Conservation (phyloP, 2,888 invertebrate species). For the Caenorhabditis imperialis region DNA sequence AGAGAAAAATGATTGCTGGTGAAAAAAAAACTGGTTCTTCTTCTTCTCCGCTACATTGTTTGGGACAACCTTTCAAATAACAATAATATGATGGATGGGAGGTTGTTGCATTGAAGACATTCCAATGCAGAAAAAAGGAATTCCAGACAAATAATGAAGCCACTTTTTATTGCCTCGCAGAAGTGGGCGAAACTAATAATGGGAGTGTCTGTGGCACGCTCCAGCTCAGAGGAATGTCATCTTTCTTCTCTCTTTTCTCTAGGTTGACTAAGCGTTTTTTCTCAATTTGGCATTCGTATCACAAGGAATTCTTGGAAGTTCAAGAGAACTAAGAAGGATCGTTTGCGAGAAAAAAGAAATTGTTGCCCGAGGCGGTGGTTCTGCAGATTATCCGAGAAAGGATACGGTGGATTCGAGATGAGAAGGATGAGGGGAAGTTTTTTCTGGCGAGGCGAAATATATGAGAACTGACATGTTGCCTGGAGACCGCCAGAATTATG, state of each 20-base stretch:
- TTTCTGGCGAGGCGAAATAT: no score
- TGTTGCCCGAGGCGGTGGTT: conserved; percentile 30
- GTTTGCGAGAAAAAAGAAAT: conserved; percentile 2
- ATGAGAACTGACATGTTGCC: no score
- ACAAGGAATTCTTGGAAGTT: conserved; percentile 14
- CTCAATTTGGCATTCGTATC: conserved; percentile 17
- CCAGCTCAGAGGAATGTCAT: conserved; percentile 5
- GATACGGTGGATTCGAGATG: conserved; percentile 7
- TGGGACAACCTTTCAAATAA: background rate
- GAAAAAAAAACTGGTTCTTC: conserved; percentile 16
- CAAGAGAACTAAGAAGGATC: background rate
- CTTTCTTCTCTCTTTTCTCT: conserved; percentile 7
- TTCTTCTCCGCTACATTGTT: conserved; percentile 11
- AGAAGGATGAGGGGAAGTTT: conserved; percentile 5
- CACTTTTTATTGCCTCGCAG: conserved; percentile 48
- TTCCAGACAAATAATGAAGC: conserved; percentile 52
- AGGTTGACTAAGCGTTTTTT: conserved; percentile 1
- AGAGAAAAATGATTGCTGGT: background rate
- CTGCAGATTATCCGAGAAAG: no score
- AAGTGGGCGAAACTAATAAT: conserved; percentile 54
- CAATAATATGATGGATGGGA: conserved; percentile 19
- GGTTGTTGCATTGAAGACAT: conserved; percentile 32
- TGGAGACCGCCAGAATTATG: no score
- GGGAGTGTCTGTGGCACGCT: conserved; percentile 32
- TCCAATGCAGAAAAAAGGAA: conserved; percentile 18